Conservation (phyloP, 2,888 invertebrate genomes). For the Erebia ligea region DNA sequence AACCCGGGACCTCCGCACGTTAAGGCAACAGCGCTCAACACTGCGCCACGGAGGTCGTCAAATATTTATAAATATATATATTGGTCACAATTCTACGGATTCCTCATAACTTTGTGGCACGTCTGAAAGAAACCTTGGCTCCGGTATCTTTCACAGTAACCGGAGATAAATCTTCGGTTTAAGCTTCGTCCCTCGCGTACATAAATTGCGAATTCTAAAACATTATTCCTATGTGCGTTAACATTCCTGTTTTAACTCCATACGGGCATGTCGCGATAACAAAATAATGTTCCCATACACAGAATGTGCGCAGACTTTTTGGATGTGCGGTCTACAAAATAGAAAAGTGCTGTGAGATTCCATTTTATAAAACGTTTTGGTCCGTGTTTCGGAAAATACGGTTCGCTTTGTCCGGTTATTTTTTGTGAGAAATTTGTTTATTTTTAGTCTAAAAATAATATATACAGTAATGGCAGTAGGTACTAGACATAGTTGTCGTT, state of each 20-base stretch:
- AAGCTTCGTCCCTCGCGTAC: slow-evolving; percentile 61
- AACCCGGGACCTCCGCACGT: too few species aligned
- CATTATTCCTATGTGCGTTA: slow-evolving; percentile 64
- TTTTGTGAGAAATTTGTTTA: not conserved
- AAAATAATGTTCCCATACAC: slow-evolving; percentile 67
- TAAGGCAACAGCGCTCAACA: too few species aligned
- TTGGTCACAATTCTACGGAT: too few species aligned
- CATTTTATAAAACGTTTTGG: slow-evolving; percentile 18
- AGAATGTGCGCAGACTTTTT: slow-evolving; percentile 68
- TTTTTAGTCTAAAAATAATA: too few species aligned
- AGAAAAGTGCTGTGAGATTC: slow-evolving; percentile 17
- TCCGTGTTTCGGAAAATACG: not conserved
- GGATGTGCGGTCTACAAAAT: slow-evolving; percentile 46
- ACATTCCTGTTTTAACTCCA: slow-evolving; percentile 61
- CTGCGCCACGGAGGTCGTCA: too few species aligned
- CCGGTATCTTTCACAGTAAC: slow-evolving; percentile 56
- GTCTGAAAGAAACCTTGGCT: slow-evolving; percentile 19
- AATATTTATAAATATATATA: too few species aligned
- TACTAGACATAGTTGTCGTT: too few species aligned
- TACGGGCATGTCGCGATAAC: slow-evolving; percentile 61
- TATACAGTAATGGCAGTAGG: too few species aligned
- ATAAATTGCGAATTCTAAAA: slow-evolving; percentile 70
- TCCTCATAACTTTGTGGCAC: not conserved
- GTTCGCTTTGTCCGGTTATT: not conserved
- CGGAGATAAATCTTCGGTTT: slow-evolving; percentile 71